These are phyloP conservation scores for Homalodisca vitripennis DNA, from an alignment of 1,140 invertebrate genomes.

Conservation along the genomic window DNA sequence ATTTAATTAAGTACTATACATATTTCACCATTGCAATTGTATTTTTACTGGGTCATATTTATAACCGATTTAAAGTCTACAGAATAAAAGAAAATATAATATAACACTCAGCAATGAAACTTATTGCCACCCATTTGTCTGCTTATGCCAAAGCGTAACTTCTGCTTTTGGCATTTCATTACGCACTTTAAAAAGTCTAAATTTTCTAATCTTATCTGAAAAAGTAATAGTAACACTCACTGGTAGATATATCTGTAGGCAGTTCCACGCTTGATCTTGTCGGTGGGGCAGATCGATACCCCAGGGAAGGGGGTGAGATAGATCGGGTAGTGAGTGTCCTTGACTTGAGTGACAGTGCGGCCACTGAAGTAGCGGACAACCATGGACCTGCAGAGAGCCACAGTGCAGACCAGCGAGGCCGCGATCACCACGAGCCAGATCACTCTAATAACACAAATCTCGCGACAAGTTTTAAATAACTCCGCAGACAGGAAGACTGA, in stretches of 20 bases:
- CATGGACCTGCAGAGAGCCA: conserved; percentile 35
- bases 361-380: conserved; percentile 36
- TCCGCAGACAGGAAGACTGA: no score
- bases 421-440: conserved; percentile 36
- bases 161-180: no score
- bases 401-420: conserved; percentile 36
- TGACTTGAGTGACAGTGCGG: conserved; percentile 40
- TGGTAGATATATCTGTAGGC: conserved; percentile 40
- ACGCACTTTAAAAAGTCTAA: no score
- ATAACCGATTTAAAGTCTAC: no score
- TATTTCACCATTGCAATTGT: no score
- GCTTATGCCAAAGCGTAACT: no score
- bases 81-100: no score
- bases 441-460: conserved; percentile 30
- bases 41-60: no score
- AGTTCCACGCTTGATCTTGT: conserved; percentile 39
- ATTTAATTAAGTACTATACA: no score
- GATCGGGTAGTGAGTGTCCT: conserved; percentile 43
- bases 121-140: no score
- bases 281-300: conserved; percentile 42
- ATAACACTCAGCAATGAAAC: no score
- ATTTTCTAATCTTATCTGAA: background rate
- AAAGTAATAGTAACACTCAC: conserved; percentile 28
- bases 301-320: conserved; percentile 43
- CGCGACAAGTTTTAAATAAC: no score